These are phyloP conservation scores for Calyptomena viridis DNA, from an alignment of 2,113 vertebrate species.

Conservation along the genomic window DNA sequence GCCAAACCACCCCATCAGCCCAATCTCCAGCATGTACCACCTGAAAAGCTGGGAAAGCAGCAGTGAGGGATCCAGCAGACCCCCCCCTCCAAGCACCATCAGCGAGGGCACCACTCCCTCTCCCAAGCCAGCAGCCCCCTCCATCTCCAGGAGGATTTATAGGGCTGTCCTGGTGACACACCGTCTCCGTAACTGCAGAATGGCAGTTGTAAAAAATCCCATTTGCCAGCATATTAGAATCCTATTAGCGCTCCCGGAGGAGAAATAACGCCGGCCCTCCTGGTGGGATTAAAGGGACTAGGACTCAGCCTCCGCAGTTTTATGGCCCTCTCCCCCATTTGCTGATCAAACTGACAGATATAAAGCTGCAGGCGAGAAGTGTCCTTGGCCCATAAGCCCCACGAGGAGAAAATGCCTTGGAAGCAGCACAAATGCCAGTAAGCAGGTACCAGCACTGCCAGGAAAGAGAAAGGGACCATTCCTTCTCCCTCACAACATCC, in stretches of 20 bases:
- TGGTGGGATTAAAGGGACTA: slow-evolving; percentile 70
- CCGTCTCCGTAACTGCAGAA: slow-evolving; percentile 70
- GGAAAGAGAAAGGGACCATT: background rate
- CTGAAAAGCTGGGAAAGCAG: background rate
- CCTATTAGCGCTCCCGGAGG: slow-evolving; percentile 76
- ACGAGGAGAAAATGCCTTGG: background rate
- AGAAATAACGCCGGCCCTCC: slow-evolving; percentile 73
- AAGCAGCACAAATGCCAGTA: background rate
- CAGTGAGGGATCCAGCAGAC: rapidly evolving
- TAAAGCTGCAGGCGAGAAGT: slow-evolving; percentile 67
- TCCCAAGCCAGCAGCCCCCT: background rate
- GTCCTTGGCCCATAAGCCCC: slow-evolving; percentile 75
- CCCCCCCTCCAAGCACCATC: background rate
- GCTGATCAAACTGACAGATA: slow-evolving; percentile 71
- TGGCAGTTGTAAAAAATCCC: slow-evolving; percentile 83
- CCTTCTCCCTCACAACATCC: background rate
- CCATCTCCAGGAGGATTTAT: slow-evolving; percentile 62
- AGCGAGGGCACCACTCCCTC: background rate
- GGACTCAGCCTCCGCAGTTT: slow-evolving; percentile 58
- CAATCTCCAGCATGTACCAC: background rate
- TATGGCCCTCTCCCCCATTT: slow-evolving; percentile 59
- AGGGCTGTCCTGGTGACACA: slow-evolving; percentile 67
- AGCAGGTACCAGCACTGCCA: background rate
- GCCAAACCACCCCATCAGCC: background rate
- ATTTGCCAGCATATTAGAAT: slow-evolving; percentile 81